Base-by-base conservation (phyloP, 1,140 invertebrate species). In the Thaumatotibia leucotreta region DNA sequence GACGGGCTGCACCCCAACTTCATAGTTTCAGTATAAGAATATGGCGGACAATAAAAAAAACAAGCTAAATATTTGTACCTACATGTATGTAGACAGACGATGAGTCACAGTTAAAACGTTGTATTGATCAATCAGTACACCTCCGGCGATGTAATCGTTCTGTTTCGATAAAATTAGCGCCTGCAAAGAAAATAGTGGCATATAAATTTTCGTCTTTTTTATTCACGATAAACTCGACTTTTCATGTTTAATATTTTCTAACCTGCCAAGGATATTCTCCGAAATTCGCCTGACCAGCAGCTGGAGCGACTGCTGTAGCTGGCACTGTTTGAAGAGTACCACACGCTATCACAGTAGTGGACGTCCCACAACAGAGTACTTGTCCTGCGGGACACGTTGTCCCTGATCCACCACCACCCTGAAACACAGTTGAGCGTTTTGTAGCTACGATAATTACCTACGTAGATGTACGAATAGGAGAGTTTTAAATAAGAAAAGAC, bases 31-130 rank as follows among this genome's bases (percentile, higher is more conserved):
- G n/a, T n/a, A n/a, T n/a, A n/a, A n/a, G n/a, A n/a, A n/a, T n/a
- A n/a, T n/a, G n/a, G n/a, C n/a, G n/a, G n/a, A n/a, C n/a, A n/a
- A n/a, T n/a, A n/a, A n/a, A n/a, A n/a, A n/a, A n/a, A n/a, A n/a
- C n/a, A n/a, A n/a, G n/a, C n/a, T n/a, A n/a, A 9, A 20, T 14
- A 63, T 9, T 22, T n/a, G 29, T 72, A 92, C 93, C 93, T 88
- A 95, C 94, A 90, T 72, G 65, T 93, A 93, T 61, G 91, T 72
- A 24, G 89, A 76, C 31, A 96, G 88, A 80, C 95, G 94, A 76
- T 96, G 95, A 22, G 94, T 94, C 1, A 92, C 94, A 1, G 95
- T 96, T 1, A 96, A 75, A 4, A 96, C 93, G 77, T 95, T 93
- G 20, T 92, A 88, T 10, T 89, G 73, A 69, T 93, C 92, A 39